Base-by-base conservation (phyloP, 1,140 invertebrate genomes). In the Drosophila setifemur region DNA sequence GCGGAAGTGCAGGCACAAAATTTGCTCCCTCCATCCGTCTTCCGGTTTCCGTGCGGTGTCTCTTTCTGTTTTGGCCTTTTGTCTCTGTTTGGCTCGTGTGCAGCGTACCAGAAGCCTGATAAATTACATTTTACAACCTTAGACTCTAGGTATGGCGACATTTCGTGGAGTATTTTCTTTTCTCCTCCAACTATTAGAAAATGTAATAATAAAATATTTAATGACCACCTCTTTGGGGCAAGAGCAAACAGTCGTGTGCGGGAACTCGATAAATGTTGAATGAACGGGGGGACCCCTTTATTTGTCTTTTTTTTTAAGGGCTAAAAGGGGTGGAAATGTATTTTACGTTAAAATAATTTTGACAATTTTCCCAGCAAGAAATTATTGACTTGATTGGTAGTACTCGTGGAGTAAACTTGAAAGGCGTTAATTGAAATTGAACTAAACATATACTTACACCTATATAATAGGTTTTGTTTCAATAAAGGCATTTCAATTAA, bases 1-100 rank as follows among this genome's bases (percentile, higher is more conserved):
- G 42, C 76, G 76, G 76, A 81, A 81, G 76, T 81, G 78, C 77
- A 81, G 79, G 69, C 77, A 83, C 73, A 72, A 72, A 77, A 81
- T 81, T 72, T 82, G 67, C 73, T 75, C 61, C 64, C 61, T 40
- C 64, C 78, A 68, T 83, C 77, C 77, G 77, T 37, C 66, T 81
- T 81, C 76, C 77, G 78, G 73, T 68, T 83, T 75, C 77, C 68
- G 68, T 68, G 42, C 48, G 47, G 37, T 76, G 58, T 53, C 76
- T 58, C 53, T 58, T 39, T 50, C 64, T 63, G 23, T 16, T 31
- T 31, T 45, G n/a, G 25, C 25, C 21, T 8, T 12, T 50, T 54
- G 16, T 45, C 35, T 29, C 21, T 50, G 12, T 60, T 18, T 61
- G 29, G 33, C 42, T 21, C n/a, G 29, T 61, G 75, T 79, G 63